phyloP scores from a whole-genome alignment of 2,113 vertebrate species.

The Nanorana parkeri region DNA sequence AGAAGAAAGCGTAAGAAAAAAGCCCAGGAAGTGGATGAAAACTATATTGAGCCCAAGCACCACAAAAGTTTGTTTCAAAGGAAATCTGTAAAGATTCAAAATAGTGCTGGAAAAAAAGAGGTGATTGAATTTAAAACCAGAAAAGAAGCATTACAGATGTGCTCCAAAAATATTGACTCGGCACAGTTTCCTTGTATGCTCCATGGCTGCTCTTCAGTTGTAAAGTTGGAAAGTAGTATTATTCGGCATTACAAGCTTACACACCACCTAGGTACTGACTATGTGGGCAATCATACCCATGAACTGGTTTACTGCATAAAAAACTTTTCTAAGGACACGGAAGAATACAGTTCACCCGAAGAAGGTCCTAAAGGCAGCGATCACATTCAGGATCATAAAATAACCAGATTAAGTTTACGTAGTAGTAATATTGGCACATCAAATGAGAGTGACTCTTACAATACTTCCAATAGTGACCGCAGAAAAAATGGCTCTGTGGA shows the following conservation, averaged over 20 bases:
- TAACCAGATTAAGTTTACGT: slow-evolving; percentile 18
- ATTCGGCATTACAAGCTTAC: slow-evolving; percentile 86
- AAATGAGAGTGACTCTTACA: slow-evolving; percentile 24
- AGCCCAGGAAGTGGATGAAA: slow-evolving; percentile 56
- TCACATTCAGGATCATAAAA: slow-evolving; percentile 11
- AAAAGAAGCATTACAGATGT: slow-evolving; percentile 94
- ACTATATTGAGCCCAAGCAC: slow-evolving; percentile 59
- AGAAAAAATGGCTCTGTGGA: slow-evolving; percentile 59
- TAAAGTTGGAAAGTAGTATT: slow-evolving; percentile 83
- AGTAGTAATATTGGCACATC: not conserved
- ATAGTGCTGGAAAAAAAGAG: not conserved
- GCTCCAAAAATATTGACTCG: slow-evolving; percentile 83
- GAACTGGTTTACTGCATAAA: slow-evolving; percentile 81
- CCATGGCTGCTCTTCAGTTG: slow-evolving; percentile 89
- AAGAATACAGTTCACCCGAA: slow-evolving; percentile 59
- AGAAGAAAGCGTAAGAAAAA: slow-evolving; percentile 45
- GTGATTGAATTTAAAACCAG: slow-evolving; percentile 75
- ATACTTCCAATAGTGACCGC: slow-evolving; percentile 27
- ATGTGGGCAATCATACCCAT: slow-evolving; percentile 72
- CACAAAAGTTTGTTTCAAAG: slow-evolving; percentile 57
- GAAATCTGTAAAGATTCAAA: slow-evolving; percentile 68
- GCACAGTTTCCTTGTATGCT: slow-evolving; percentile 93
- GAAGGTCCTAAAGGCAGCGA: slow-evolving; percentile 6
- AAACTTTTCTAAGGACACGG: slow-evolving; percentile 71
- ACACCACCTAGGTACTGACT: slow-evolving; percentile 78